phyloP scores from a whole-genome alignment of 2,113 vertebrate genomes.

The Psittacula cyanocephala region DNA sequence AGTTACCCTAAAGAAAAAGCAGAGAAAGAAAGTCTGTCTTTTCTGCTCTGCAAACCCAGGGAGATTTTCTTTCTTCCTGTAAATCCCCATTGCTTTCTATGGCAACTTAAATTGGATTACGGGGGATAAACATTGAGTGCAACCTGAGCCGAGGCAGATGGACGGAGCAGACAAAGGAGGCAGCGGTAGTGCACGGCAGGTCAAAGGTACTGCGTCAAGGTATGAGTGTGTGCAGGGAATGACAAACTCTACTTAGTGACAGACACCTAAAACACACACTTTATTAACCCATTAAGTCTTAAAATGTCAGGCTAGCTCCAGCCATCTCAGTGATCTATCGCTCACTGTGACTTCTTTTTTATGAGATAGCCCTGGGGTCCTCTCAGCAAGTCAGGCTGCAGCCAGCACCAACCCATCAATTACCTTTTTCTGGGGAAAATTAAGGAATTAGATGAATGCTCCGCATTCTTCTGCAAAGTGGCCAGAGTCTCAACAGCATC shows the following conservation, averaged over 20 bases:
- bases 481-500: not conserved
- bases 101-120: conserved; percentile 68
- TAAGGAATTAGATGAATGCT: conserved; percentile 55
- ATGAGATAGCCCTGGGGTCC: conserved; percentile 56
- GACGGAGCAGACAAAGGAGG: conserved; percentile 46
- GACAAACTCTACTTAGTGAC: conserved; percentile 27
- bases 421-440: conserved; percentile 36
- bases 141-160: conserved; percentile 68
- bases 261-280: conserved; percentile 39
- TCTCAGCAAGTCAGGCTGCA: conserved; percentile 26
- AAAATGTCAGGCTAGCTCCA: conserved; percentile 45
- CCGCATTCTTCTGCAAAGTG: conserved; percentile 45
- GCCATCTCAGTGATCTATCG: conserved; percentile 23
- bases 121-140: conserved; percentile 57
- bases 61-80: conserved; percentile 25
- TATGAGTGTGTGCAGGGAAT: conserved; percentile 38
- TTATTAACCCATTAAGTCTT: conserved; percentile 66
- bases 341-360: conserved; percentile 37
- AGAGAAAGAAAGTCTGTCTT: not conserved
- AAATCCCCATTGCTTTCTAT: conserved; percentile 49
- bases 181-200: not conserved
- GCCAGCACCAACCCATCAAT: conserved; percentile 54
- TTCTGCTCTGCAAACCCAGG: conserved; percentile 15
- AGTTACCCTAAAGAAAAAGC: not conserved
- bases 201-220: conserved; percentile 53